A percentile compares a stretch with the other conserved stretches of the same genome.
These are phyloP conservation scores for Knipowitschia caucasica DNA, from an alignment of 2,797 vertebrate genomes.

Conservation along the genomic window DNA sequence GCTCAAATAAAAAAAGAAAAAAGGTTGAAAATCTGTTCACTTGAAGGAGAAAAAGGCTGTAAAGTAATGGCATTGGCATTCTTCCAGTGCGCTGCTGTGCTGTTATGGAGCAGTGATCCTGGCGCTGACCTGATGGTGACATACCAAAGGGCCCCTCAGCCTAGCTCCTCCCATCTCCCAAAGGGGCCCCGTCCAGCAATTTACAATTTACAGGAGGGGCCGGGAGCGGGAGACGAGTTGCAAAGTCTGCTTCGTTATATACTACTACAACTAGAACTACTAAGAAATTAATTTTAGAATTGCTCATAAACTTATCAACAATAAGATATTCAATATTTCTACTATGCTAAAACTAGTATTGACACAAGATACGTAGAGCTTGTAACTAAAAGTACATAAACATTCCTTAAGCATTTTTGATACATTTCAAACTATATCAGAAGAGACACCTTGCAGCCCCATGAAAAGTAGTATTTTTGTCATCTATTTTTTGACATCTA, in stretches of 20 bases:
- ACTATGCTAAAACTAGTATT: too few relatives aligned
- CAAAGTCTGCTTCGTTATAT: neutral
- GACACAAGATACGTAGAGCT: too few relatives aligned
- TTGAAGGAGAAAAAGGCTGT: slow-evolving; percentile 17
- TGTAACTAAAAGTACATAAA: too few relatives aligned
- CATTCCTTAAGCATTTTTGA: too few relatives aligned
- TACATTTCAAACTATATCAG: too few relatives aligned
- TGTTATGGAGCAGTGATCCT: slow-evolving; percentile 52
- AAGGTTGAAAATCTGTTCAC: slow-evolving; percentile 20
- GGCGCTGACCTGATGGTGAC: slow-evolving; percentile 66
- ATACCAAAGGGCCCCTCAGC: slow-evolving; percentile 65
- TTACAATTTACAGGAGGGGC: slow-evolving; percentile 38
- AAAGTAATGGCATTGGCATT: slow-evolving; percentile 36
- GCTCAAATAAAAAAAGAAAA: slow-evolving; percentile 17
- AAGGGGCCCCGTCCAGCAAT: slow-evolving; percentile 51
- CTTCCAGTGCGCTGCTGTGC: slow-evolving; percentile 34
- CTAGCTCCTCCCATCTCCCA: slow-evolving; percentile 53
- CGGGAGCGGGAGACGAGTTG: slow-evolving; percentile 30
- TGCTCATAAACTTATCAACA: too few relatives aligned
- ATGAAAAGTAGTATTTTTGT: too few relatives aligned
- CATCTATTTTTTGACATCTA: too few relatives aligned
- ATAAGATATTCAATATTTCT: too few relatives aligned
- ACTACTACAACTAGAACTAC: too few relatives aligned
- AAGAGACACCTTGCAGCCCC: too few relatives aligned
- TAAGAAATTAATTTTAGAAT: too few relatives aligned